Percentiles rank a stretch among this genome's conserved stretches.
Evolutionary conservation across 2,113 vertebrate genomes (phyloP).

Genomic region (Gadus macrocephalus): DNA sequence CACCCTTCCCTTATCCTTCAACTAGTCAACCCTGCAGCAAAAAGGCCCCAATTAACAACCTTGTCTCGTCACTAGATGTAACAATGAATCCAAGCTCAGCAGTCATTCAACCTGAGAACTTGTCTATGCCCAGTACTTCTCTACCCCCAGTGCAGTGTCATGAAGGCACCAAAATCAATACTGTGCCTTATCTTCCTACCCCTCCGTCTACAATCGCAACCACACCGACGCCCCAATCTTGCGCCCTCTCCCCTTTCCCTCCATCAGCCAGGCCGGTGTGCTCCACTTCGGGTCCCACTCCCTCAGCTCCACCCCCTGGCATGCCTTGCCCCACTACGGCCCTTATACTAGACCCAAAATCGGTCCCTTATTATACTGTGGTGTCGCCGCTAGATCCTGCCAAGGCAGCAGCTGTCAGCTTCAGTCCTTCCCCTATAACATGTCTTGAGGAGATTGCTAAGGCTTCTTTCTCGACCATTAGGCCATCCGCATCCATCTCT

Average conservation of each 20-base stretch:
- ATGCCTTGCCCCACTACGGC: constrained; percentile 29
- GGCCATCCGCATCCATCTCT: neutral
- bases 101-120: constrained; percentile 36
- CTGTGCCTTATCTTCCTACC: constrained; percentile 64
- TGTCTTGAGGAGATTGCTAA: neutral
- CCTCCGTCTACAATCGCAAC: constrained; percentile 39
- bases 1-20: constrained; percentile 21
- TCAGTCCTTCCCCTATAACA: neutral
- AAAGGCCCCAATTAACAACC: constrained; percentile 39
- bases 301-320: neutral
- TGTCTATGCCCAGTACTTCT: neutral
- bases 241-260: constrained; percentile 29
- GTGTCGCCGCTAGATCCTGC: constrained; percentile 40
- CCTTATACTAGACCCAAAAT: constrained; percentile 10
- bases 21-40: constrained; percentile 39
- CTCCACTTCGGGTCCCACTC: constrained; percentile 18
- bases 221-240: constrained; percentile 37
- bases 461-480: neutral
- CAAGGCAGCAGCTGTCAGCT: constrained; percentile 23
- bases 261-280: constrained; percentile 41
- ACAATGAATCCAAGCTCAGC: constrained; percentile 22
- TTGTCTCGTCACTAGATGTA: constrained; percentile 31
- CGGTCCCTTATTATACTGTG: constrained; percentile 49
- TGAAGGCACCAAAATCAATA: constrained; percentile 54
- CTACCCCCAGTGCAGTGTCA: constrained; percentile 26